Evolutionary conservation across 2,888 invertebrate genomes (phyloP).

Genomic region (Ferdinandea cuprea): DNA sequence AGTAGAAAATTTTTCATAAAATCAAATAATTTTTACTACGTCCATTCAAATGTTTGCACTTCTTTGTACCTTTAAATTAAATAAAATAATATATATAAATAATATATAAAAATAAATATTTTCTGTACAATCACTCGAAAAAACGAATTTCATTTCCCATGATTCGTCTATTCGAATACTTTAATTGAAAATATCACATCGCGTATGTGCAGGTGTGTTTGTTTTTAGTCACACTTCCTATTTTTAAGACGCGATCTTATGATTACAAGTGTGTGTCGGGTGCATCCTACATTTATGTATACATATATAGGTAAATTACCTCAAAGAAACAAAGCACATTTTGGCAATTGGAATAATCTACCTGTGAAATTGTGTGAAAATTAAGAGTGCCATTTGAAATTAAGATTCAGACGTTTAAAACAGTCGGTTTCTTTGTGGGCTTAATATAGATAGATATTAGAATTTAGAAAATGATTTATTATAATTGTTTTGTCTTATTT

Average conservation of each 20-base stretch:
- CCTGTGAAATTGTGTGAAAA: conserved; percentile 11
- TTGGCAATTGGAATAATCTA: not conserved
- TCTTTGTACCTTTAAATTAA: not conserved
- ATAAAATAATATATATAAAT: not conserved
- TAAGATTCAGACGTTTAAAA: conserved; percentile 16
- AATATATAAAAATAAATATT: too few species aligned
- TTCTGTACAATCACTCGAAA: not conserved
- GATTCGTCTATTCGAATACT: conserved; percentile 13
- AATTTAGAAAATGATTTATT: conserved; percentile 4
- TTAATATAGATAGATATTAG: conserved; percentile 30
- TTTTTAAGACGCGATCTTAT: conserved; percentile 34
- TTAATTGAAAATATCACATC: conserved; percentile 37
- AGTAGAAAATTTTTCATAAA: not conserved
- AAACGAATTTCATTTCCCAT: conserved; percentile 7
- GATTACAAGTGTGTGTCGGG: conserved; percentile 31
- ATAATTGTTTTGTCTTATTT: not conserved
- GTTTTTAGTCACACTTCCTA: conserved; percentile 52
- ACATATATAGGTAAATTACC: conserved; percentile 31
- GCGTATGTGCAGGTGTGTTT: conserved; percentile 38
- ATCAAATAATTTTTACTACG: not conserved
- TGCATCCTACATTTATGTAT: too few species aligned
- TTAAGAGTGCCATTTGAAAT: conserved; percentile 33
- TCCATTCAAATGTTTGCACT: not conserved
- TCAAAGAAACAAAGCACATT: conserved; percentile 22
- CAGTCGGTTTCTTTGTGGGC: not conserved